Evolutionary conservation across 1,140 invertebrate genomes (phyloP), one percentile per base, ranked within the genome.

Genomic region (Halyomorpha halys): DNA sequence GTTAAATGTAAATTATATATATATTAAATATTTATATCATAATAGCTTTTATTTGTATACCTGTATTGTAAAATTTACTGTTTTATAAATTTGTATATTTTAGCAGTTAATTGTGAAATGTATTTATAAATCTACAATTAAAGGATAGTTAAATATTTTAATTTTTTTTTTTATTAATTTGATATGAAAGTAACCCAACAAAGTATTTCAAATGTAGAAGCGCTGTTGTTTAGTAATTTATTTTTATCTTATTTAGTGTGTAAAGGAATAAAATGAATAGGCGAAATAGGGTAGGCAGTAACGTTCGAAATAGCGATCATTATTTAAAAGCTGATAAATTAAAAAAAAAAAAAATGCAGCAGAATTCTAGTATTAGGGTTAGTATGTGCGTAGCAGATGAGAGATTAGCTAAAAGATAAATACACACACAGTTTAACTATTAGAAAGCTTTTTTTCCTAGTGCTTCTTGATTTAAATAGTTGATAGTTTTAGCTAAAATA

Each of bases 1-100:
- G 53, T 56, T 56, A 56, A 56, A 56, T 56, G 23, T 25, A 56
- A 56, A 56, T 56, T 56, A 56, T 56, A 23, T 56, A 56, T 56
- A 25, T 49, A 49, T 49, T 23, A 39, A 39, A 56, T 25, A 56
- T 56, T 16, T 56, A 56, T 56, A 25, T n/a, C n/a, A 19, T 23
- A 23, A 56, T 56, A 25, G 53, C 53, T 56, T 56, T 56, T 56
- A 56, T 56, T 56, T 56, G 53, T 56, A 56, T 56, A 56, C 53
- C 23, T 56, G 53, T 61, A 45, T 44, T 61, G 44, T 44, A 61
- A 61, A 61, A 19, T 30, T 61, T 61, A 61, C n/a, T 44, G n/a
- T 61, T 61, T 61, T 45, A 47, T 45, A 61, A 61, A 44, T 61
- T 61, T 47, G 39, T 44, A 47, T 45, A 44, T 45, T 47, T 6